Percentiles rank a stretch among this genome's conserved stretches.
Evolutionary conservation across 2,797 vertebrate genomes (phyloP).

Genomic region (Premnoplex brunnescens): DNA sequence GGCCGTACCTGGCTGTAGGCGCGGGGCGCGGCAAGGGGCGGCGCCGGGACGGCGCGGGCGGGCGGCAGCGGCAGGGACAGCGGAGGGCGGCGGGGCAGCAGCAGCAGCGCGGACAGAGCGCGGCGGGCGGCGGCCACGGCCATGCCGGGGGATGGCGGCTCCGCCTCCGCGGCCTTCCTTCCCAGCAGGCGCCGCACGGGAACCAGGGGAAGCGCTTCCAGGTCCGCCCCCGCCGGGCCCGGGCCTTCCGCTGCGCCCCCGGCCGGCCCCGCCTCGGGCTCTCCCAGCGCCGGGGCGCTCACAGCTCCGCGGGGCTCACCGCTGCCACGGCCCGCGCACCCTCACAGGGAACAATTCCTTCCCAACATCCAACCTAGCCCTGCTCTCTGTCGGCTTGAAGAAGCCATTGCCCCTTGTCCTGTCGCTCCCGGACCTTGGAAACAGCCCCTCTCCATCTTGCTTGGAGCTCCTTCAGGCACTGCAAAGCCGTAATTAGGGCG

Average conservation of each 20-base stretch:
- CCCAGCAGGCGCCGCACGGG: background rate
- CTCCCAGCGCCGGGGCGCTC: background rate
- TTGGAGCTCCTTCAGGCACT: background rate
- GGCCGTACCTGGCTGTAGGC: background rate
- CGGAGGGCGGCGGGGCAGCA: background rate
- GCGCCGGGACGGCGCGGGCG: background rate
- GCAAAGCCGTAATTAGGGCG: accelerated
- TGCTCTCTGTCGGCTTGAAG: background rate
- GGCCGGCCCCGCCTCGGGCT: too few species aligned
- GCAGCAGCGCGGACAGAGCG: background rate
- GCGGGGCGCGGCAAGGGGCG: background rate
- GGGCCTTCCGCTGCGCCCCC: background rate
- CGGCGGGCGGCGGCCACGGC: background rate
- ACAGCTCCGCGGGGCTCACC: too few species aligned
- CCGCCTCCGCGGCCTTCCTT: background rate
- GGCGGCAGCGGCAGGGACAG: background rate
- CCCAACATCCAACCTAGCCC: background rate
- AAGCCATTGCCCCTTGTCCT: background rate
- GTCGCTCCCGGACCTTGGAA: background rate
- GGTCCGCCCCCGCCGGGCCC: background rate
- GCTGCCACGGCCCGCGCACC: background rate
- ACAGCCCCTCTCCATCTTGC: background rate
- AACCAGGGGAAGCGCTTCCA: background rate
- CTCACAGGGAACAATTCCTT: background rate
- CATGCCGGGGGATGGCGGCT: background rate